Conservation (phyloP, 1,140 invertebrate species). For the Cephus cinctus region DNA sequence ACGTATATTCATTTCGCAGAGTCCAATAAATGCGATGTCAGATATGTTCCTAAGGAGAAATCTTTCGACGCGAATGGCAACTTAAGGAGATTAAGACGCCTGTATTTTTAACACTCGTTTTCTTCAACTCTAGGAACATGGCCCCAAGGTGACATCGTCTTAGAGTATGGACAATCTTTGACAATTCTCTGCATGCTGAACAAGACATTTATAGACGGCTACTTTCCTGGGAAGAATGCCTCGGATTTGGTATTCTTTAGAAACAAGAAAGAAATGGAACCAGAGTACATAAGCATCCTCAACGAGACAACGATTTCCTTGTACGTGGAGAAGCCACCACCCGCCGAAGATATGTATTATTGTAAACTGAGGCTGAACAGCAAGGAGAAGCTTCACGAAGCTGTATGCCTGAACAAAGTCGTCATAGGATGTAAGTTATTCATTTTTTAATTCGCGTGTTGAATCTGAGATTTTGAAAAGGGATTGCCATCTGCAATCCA, state of each 20-base stretch:
- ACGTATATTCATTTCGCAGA: too few species aligned
- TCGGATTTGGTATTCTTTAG: conserved; percentile 52
- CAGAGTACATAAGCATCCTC: conserved; percentile 45
- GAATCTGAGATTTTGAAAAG: too few species aligned
- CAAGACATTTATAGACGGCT: conserved; percentile 33
- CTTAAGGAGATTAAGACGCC: too few species aligned
- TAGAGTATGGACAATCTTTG: conserved; percentile 53
- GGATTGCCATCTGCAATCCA: too few species aligned
- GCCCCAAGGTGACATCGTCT: conserved; percentile 56
- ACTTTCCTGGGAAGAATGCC: conserved; percentile 46
- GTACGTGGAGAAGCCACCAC: conserved; percentile 46
- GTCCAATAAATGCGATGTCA: too few species aligned
- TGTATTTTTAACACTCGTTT: too few species aligned
- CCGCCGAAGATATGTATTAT: conserved; percentile 47
- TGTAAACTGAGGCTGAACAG: conserved; percentile 46
- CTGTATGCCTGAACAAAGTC: conserved; percentile 58
- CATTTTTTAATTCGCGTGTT: too few species aligned
- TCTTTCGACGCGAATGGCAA: too few species aligned
- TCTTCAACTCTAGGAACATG: too few species aligned
- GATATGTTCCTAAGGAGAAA: too few species aligned
- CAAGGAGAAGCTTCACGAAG: conserved; percentile 26
- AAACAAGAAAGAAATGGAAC: conserved; percentile 41
- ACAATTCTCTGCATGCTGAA: conserved; percentile 56
- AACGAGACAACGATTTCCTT: conserved; percentile 56
- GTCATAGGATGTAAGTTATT: conserved; percentile 56